Conservation (phyloP, 2,797 vertebrate genomes). For the Crypturellus tataupa region DNA sequence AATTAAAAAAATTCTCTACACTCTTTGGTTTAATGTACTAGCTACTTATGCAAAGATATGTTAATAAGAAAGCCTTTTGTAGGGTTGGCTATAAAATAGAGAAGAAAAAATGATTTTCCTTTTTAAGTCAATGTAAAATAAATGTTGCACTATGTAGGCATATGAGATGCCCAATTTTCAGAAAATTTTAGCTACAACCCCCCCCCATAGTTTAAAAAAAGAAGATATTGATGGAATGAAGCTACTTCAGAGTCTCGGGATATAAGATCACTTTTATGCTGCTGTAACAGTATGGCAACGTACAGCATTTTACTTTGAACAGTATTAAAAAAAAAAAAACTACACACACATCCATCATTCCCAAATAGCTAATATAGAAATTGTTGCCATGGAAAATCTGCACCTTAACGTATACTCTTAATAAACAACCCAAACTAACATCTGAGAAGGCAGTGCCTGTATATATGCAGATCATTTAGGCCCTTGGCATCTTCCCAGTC, state of each 20-base stretch:
- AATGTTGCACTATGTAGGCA: not conserved
- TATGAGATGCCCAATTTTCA: not conserved
- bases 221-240: not conserved
- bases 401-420: slow-evolving; percentile 49
- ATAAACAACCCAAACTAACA: slow-evolving; percentile 60
- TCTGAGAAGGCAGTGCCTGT: slow-evolving; percentile 9
- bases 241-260: slow-evolving; percentile 2
- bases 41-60: not conserved
- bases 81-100: not conserved
- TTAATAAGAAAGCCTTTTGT: not conserved
- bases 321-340: slow-evolving; percentile 32
- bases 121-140: not conserved
- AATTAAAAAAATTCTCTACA: not conserved
- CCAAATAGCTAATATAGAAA: slow-evolving; percentile 40
- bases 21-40: not conserved
- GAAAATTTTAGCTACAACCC: not conserved
- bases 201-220: not conserved
- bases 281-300: slow-evolving; percentile 9
- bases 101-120: not conserved
- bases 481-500: slow-evolving; percentile 45
- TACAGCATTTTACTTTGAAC: slow-evolving; percentile 52
- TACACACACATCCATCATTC: slow-evolving; percentile 36
- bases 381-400: slow-evolving; percentile 69
- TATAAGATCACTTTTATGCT: not conserved
- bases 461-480: slow-evolving; percentile 30